Conservation (phyloP, 2,797 vertebrate genomes). For the Diplodus puntazzo region DNA sequence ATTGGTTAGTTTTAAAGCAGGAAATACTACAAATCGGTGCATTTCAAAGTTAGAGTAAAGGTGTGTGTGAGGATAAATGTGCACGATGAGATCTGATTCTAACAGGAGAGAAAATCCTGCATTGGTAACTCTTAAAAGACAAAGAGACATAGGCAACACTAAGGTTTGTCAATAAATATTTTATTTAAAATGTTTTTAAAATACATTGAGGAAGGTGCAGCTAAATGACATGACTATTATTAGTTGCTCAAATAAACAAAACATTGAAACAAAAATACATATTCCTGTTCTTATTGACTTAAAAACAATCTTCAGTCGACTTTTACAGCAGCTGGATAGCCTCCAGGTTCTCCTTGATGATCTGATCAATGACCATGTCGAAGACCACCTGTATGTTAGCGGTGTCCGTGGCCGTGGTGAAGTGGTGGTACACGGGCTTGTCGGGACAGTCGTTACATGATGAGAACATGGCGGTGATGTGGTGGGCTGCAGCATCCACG, state of each 20-base stretch:
- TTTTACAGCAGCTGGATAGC: constrained; percentile 69
- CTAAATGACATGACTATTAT: background rate
- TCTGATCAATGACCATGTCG: constrained; percentile 73
- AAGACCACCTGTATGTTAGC: constrained; percentile 69
- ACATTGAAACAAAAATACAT: background rate
- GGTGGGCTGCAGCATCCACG: constrained; percentile 77
- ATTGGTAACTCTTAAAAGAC: background rate
- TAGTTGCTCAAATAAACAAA: background rate
- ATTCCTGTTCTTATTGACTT: background rate
- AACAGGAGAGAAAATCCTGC: background rate
- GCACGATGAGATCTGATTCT: background rate
- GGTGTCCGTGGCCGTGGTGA: constrained; percentile 82
- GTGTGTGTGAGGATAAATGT: background rate
- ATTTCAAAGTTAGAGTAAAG: background rate
- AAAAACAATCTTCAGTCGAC: background rate
- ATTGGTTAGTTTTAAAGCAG: background rate
- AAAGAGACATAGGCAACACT: no score
- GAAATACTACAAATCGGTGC: background rate
- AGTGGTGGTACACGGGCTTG: constrained; percentile 79
- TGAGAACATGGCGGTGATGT: constrained; percentile 78
- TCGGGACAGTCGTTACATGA: constrained; percentile 37
- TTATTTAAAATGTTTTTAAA: constrained; percentile 70
- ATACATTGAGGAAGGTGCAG: constrained; percentile 11
- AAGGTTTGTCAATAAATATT: constrained; percentile 38
- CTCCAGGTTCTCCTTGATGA: constrained; percentile 73